Evolutionary conservation across 2,888 invertebrate genomes (phyloP), one percentile per base, ranked within the genome.

Genomic region (Ormyrus rosae): DNA sequence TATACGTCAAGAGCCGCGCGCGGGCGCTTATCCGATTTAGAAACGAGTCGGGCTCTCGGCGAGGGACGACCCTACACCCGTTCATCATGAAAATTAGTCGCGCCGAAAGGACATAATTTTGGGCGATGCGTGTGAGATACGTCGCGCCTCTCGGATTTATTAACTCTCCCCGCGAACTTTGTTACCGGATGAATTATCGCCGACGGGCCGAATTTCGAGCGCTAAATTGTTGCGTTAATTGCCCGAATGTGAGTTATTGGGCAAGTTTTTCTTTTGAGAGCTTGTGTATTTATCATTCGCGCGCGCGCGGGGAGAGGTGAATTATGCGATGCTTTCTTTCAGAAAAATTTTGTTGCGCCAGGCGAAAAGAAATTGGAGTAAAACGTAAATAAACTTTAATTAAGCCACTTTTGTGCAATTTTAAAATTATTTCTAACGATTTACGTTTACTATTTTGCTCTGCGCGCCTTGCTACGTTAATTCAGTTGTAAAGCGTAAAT

Each of bases 1-100:
- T 19, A 19, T 19, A 19, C 19, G 19, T 13, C 6, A 60, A 13
- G 7, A 3, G 5, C 7, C 45, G 53, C 19, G 53, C 55, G 45
- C 34, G 34, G 8, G 34, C 19, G n/a, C 61, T 61, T 61, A 71
- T 71, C 71, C 71, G 51, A 71, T 61, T 71, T 71, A 60, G 60
- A 61, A 61, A 45, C 61, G 67, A 67, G 65, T 50, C 50, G 11
- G 19, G 13, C 6, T n/a, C 5, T 64, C 60, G 19, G 19, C 19
- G 19, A 19, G 19, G 19, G 19, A 2, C 1, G 19, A 19, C 19
- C 19, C 19, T 6, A 13, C 6, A 5, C 6, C n/a, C 65, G 48
- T 65, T 68, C 53, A 45, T 34, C 68, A 55, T 13, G 11, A 13
- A 53, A 53, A 68, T 53, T 46, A 64, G 60, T 34, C 55, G 19